Evolutionary conservation across 1,140 invertebrate species (phyloP).

Genomic region (Apocrypta bakeri): DNA sequence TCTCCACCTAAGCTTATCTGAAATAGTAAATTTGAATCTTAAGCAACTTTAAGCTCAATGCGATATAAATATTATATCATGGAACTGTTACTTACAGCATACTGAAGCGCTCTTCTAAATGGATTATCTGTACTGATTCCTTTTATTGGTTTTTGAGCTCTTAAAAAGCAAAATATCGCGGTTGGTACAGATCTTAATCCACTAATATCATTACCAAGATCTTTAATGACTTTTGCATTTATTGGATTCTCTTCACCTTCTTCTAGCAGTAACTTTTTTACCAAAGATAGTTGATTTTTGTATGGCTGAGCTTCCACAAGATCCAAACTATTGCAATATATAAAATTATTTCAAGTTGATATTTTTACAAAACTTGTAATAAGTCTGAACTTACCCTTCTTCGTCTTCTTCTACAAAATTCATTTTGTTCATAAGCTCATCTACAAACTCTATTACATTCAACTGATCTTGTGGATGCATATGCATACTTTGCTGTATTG

Average conservation of each 20-base stretch:
- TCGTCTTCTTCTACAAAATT: conserved; percentile 76
- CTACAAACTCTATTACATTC: conserved; percentile 74
- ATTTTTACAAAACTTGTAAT: neutral
- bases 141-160: conserved; percentile 76
- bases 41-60: conserved; percentile 4
- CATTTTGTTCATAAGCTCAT: conserved; percentile 78
- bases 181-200: conserved; percentile 85
- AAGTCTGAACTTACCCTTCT: conserved; percentile 63
- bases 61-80: neutral
- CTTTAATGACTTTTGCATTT: conserved; percentile 75
- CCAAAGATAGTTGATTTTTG: conserved; percentile 71
- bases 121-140: conserved; percentile 76
- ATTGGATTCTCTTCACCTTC: conserved; percentile 62
- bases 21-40: conserved; percentile 61
- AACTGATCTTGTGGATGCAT: conserved; percentile 71
- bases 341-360: neutral
- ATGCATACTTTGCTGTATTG: conserved; percentile 76
- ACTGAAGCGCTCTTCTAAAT: conserved; percentile 80
- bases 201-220: conserved; percentile 79
- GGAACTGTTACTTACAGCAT: conserved; percentile 68
- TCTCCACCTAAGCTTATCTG: conserved; percentile 86
- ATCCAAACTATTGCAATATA: conserved; percentile 61
- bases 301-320: conserved; percentile 68
- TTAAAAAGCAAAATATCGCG: conserved; percentile 84
- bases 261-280: conserved; percentile 72